Evolutionary conservation across 2,797 vertebrate genomes (phyloP), one percentile per base, ranked within the genome.

Genomic region (Ciconia nigra): DNA sequence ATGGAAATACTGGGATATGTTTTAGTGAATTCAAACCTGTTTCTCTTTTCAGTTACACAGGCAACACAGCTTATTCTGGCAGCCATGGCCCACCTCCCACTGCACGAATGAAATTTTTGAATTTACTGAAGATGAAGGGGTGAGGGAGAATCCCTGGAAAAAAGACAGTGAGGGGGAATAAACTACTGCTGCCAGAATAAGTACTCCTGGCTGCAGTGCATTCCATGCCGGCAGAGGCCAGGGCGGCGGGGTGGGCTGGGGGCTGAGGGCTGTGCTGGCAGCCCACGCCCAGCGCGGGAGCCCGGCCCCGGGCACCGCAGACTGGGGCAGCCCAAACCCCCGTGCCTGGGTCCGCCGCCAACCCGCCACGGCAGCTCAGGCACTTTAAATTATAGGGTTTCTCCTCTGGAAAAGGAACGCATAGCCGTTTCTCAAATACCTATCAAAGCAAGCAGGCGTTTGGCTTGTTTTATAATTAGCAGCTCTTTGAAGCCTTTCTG

Each of bases 381-480:
- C 47, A 10, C 62, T 51, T 6, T 3, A 14, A 55, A 37, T 82
- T 29, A 10, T 1, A 39, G 55, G 31, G 47, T 8, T 47, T 69
- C 58, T 87, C 83, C 63, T 33, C 55, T 25, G 78, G 11, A 87
- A 72, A 65, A 73, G 22, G 42, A 89, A 15, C 0, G 0, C 2
- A 0, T 0, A 66, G 18, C 15, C 81, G 52, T 78, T 94, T 59
- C 85, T 78, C 70, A 89, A 76, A 70, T 44, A 87, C 17, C 44
- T 73, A 62, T 28, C 39, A 62, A 80, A 90, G 62, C 69, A 82
- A 70, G 44, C 28, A 88, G 37, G 28, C 18, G 63, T n/a, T 82
- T 79, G 80, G 24, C 59, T 86, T 52, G 39, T 9, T 91, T 89
- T 77, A 44, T 51, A 92, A 92, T 92, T 41, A 89, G 71, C 67